Evolutionary conservation across 2,797 vertebrate genomes (phyloP), one percentile per base, ranked within the genome.

Genomic region (Catostomus latipinnis): DNA sequence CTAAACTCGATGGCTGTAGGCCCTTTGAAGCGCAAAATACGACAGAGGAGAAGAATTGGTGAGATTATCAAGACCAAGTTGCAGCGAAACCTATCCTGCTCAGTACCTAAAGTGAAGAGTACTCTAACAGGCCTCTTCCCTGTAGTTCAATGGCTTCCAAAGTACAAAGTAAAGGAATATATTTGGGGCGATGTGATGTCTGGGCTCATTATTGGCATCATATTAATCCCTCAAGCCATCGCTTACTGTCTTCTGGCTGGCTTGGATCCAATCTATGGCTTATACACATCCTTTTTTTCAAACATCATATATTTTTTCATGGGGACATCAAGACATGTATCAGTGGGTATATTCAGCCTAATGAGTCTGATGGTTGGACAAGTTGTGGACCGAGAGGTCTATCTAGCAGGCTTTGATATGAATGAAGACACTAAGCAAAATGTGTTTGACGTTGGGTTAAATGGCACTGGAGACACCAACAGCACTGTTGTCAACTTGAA

Each of bases 311-410:
- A 99, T 84, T 99, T 98, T 86, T 89, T 98, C 71, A 96, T 98
- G 96, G 98, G 98, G 8, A 99, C 97, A 11, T 99, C 98, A 0
- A 94, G 89, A 75, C 98, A 99, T 0, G 95, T 99, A 43, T 98
- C 97, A 0, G 96, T 99, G 45, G 97, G 98, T 53, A 98, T 99
- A 85, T 99, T 99, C 89, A 98, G 98, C 87, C 93, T 99, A 65
- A 95, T 99, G 92, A 97, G 97, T 88, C 94, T 99, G 81, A 96
- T 99, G 97, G 93, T 99, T 69, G 98, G 98, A 70, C 96, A 99
- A 92, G 96, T 99, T 71, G 98, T 99, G 48, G 94, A 98, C 80
- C 90, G 95, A 54, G 96, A 99, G 85, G 90, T 99, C 58, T 94
- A 93, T 76, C 49, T 93, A 87, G 97, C 97, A 6, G 98, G 98